Conservation (phyloP, 2,888 invertebrate species). For the Callyntrura sp. region DNA sequence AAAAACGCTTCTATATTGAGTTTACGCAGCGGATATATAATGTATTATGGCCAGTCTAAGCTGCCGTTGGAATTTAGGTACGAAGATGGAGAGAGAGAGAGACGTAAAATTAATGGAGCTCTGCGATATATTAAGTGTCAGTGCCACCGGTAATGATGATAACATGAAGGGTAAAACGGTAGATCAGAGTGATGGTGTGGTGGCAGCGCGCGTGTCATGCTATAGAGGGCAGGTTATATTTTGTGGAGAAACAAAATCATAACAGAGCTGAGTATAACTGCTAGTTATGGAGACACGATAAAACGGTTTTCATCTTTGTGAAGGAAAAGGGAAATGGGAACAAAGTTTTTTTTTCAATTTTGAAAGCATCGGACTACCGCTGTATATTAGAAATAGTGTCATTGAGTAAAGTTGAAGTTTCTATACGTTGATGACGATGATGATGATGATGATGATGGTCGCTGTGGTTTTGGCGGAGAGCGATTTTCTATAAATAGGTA, state of each 20-base stretch:
- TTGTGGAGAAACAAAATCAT: neutral
- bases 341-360: constrained; percentile 17
- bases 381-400: neutral
- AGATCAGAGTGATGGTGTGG: neutral
- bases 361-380: neutral
- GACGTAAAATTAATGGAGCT: constrained; percentile 22
- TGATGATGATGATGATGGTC: neutral
- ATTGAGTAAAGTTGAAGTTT: neutral
- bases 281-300: neutral
- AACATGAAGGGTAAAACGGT: too few species aligned
- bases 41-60: too few species aligned
- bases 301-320: neutral
- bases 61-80: too few species aligned
- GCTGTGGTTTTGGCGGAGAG: too few species aligned
- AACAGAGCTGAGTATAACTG: neutral
- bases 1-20: too few species aligned
- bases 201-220: neutral
- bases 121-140: constrained; percentile 36
- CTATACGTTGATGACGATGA: neutral
- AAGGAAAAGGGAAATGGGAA: neutral
- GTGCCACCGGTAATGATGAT: neutral
- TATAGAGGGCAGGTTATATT: neutral
- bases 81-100: neutral
- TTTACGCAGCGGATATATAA: too few species aligned
- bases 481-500: neutral